Base-by-base conservation (phyloP, 1,140 invertebrate species). In the Leptinotarsa undecemlineata region DNA sequence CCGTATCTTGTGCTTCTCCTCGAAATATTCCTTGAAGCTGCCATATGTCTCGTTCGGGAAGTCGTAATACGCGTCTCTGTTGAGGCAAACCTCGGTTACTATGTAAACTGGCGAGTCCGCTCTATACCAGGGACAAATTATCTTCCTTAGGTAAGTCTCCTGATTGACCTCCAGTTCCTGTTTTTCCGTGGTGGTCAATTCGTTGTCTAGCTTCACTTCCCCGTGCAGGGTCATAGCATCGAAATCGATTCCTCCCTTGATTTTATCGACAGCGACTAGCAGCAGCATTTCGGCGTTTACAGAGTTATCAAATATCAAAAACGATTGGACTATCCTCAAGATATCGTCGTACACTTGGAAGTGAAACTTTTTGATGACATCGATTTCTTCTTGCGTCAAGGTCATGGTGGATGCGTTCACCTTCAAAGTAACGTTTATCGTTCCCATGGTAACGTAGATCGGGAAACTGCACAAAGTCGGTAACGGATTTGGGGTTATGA, bases 1-100 rank as follows among this genome's bases (percentile, higher is more conserved):
- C 3, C 83, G 81, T 2, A 93, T 83, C 15, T 90, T 85, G 85
- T 99, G 97, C 82, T 96, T 97, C 17, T 87, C 86, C 3, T 87
- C 83, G 82, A 94, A 99, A 82, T 99, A 99, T 23, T 94, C 87
- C 11, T 88, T 87, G 82, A 95, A 99, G 0, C 91, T 92, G 17
- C 86, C 83, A 81, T 90, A 96, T 0, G 90, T 81, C n/a, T 90
- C 85, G 15, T 92, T 91, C 1, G 96, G 95, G 86, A 99, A 99
- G 20, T 86, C 79, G 51, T 93, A 95, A 15, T 86, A 68, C 0
- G 96, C 94, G n/a, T 87, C 94, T 68, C 95, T 86, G 79, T 96
- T 90, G 3, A 90, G 85, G 57, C 91, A 92, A 19, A 97, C 91
- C n/a, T 57, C 51, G n/a, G 51, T 57, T n/a, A 57, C 51, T 17